Base-by-base conservation (phyloP, 2,113 vertebrate species). In the Otis tarda region DNA sequence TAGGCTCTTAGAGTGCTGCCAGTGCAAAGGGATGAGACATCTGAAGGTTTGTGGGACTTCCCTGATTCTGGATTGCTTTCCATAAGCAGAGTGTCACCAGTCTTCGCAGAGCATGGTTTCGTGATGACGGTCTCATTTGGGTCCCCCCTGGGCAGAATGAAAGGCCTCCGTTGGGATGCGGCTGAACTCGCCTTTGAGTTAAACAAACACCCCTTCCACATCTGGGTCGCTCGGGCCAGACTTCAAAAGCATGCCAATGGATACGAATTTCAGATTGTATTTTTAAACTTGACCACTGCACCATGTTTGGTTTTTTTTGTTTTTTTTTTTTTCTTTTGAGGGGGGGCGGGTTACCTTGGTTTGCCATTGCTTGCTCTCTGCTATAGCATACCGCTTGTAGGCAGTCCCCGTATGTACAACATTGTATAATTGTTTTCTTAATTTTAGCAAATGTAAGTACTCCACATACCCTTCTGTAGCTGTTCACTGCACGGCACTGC, bases 211-310 rank as follows among this genome's bases (percentile, higher is more conserved):
- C 19, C 33, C 19, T 50, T 69, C 67, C 65, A 85, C 50, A 19
- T 87, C 64, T n/a, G 84, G 90, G 60, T 88, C 31, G 2, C 52
- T 78, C 71, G 47, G 55, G 68, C 94, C 75, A 78, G 49, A 39
- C 69, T 93, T 83, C 77, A 63, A 67, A 97, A 95, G 80, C 92
- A 95, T 93, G 94, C 70, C 65, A 37, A 63, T 57, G n/a, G 65
- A 83, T 84, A 90, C 13, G 45, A 90, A 80, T 97, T 98, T 95
- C 61, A 63, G 89, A 94, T 73, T 57, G 13, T 85, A 80, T 95
- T 95, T 95, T 97, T 95, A 95, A 97, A 98, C 98, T 98, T 98
- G 97, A 98, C 98, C 98, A 98, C 98, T 97, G 96, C 90, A 94
- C 87, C 85, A 14, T 75, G 30, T 56, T 56, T 56, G 18, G 13